These are phyloP conservation scores for Hydroisotoma schaefferi DNA, from an alignment of 2,888 invertebrate genomes.

Conservation along the genomic window DNA sequence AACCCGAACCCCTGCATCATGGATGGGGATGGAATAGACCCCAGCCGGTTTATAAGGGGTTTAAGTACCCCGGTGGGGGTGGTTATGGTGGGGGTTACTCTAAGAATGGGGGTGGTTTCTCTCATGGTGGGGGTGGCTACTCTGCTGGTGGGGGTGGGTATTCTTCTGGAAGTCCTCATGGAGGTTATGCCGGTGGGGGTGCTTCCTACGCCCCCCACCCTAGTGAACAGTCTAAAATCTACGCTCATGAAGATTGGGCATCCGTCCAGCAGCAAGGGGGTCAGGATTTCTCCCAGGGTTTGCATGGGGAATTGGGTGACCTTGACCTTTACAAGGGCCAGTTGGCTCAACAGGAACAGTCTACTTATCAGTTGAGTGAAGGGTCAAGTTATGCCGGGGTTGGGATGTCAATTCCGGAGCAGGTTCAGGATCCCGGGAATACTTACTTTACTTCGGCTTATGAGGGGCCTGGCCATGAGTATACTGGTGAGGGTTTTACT, in stretches of 20 bases:
- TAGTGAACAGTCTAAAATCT: too few relatives aligned
- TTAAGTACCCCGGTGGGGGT: background rate
- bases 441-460: slow-evolving; percentile 33
- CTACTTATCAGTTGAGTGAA: too few relatives aligned
- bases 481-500: slow-evolving; percentile 23
- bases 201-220: too few relatives aligned
- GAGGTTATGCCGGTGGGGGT: background rate
- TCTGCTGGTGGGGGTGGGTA: background rate
- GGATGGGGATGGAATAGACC: slow-evolving; percentile 15
- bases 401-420: too few relatives aligned
- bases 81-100: background rate
- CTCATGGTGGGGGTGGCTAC: background rate
- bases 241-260: too few relatives aligned
- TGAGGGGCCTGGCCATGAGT: slow-evolving; percentile 30
- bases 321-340: too few relatives aligned
- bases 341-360: too few relatives aligned
- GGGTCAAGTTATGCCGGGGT: too few relatives aligned
- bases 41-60: background rate
- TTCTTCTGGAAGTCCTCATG: background rate
- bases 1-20: background rate
- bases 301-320: too few relatives aligned
- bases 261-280: too few relatives aligned
- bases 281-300: too few relatives aligned
- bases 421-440: slow-evolving; percentile 7
- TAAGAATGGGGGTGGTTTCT: too few relatives aligned